Conservation (phyloP, 2,888 invertebrate species). For the Synergus japonicus region DNA sequence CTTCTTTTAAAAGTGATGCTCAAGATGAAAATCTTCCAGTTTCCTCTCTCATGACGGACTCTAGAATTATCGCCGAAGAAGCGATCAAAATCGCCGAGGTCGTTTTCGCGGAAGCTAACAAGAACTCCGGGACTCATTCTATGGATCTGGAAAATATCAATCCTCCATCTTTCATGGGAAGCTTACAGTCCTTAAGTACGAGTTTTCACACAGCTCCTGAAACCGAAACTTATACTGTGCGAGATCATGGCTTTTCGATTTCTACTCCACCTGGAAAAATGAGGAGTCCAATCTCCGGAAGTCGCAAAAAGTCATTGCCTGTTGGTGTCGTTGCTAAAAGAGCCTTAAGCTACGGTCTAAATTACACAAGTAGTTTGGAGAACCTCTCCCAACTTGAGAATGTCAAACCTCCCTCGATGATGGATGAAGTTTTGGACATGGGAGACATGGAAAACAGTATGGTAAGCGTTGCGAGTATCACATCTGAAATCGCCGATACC, state of each 20-base stretch:
- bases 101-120: conserved; percentile 75
- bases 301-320: conserved; percentile 85
- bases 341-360: conserved; percentile 81
- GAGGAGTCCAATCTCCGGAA: conserved; percentile 33
- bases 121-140: conserved; percentile 75
- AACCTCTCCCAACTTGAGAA: conserved; percentile 86
- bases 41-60: conserved; percentile 80
- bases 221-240: conserved; percentile 41
- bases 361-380: conserved; percentile 81
- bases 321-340: conserved; percentile 85
- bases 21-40: conserved; percentile 70
- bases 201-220: conserved; percentile 65
- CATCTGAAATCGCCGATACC: conserved; percentile 86
- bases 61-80: conserved; percentile 86
- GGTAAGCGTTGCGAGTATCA: conserved; percentile 90
- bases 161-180: conserved; percentile 88
- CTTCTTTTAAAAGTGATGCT: conserved; percentile 83
- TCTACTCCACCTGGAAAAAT: conserved; percentile 10
- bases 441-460: conserved; percentile 89
- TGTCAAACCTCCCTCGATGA: conserved; percentile 89
- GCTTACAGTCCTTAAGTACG: conserved; percentile 80
- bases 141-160: conserved; percentile 86
- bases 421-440: conserved; percentile 82
- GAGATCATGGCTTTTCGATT: conserved; percentile 1
- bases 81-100: conserved; percentile 84